phyloP scores from a whole-genome alignment of 2,888 invertebrate species.

The Eretmocerus hayati region DNA sequence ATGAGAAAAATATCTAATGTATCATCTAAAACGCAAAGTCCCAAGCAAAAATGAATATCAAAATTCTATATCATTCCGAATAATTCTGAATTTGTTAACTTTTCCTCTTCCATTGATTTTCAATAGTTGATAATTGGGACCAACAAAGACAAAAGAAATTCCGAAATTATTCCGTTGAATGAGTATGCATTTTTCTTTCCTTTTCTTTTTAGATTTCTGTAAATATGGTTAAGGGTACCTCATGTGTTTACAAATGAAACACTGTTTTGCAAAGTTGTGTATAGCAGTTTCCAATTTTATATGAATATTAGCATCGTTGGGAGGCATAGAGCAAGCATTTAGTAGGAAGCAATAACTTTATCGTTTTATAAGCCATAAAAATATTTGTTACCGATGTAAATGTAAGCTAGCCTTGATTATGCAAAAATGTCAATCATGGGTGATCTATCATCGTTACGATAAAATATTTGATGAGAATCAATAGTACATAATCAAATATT shows the following conservation, averaged over 20 bases:
- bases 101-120: background rate
- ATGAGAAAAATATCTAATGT: too few species aligned
- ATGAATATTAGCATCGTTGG: conserved; percentile 16
- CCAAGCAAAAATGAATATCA: too few species aligned
- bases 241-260: conserved; percentile 3
- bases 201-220: background rate
- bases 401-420: conserved; percentile 1
- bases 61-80: too few species aligned
- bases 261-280: conserved; percentile 15
- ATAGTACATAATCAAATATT: too few species aligned
- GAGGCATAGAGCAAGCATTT: conserved; percentile 7
- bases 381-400: conserved; percentile 8
- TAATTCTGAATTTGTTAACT: too few species aligned
- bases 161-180: background rate
- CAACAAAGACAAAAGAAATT: conserved; percentile 10
- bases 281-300: conserved; percentile 21
- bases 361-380: conserved; percentile 1
- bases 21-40: too few species aligned
- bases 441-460: background rate
- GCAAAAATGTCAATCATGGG: background rate
- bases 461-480: background rate
- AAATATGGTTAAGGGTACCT: background rate
- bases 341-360: conserved; percentile 14
- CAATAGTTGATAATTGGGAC: conserved; percentile 16
- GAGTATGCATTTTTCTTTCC: background rate